Base-by-base conservation (phyloP, 2,113 vertebrate species). In the Phaetusa simplex region DNA sequence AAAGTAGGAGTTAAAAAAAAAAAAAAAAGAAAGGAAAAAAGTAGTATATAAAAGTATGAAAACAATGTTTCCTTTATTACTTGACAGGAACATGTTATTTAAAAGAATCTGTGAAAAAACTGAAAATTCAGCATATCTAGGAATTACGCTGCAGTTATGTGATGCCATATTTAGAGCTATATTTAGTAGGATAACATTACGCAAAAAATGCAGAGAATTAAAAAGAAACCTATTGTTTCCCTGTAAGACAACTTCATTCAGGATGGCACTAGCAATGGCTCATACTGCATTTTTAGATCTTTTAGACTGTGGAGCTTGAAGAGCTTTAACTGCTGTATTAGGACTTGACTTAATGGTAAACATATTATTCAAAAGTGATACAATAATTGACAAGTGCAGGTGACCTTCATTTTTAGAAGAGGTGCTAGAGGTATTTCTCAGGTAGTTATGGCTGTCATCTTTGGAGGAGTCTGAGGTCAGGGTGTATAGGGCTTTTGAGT, bases 1-100 rank as follows among this genome's bases (percentile, higher is more conserved):
- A 81, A 86, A 89, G 88, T 92, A 95, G 80, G n/a, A 92, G 67
- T 36, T 94, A 15, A 30, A 64, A 88, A 67, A 87, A 85, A 40
- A 23, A 86, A 50, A n/a, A 29, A 40, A 42, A 42, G 13, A 12
- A 42, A 42, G 12, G 13, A 58, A 26, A 36, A 58, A 6, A 34
- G 9, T 43, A 40, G 12, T 14, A 45, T 22, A 14, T 62, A 27
- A 32, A 89, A 67, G n/a, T 64, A 67, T 40, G 76, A 82, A 81
- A 87, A 29, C 40, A 52, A 16, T 53, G 5, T 43, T 71, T 91
- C 29, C 69, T 84, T 62, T 59, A 38, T 53, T 70, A 62, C 20
- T 58, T 45, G 16, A 45, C 29, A 76, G 14, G n/a, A 78, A n/a
- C 5, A 10, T 5, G 7, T 47, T 12, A 71, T 55, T 86, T 81